Percentiles rank a stretch among this genome's conserved stretches.
These are phyloP conservation scores for Dermolepida albohirtum DNA, from an alignment of 2,888 invertebrate species.

Conservation along the genomic window DNA sequence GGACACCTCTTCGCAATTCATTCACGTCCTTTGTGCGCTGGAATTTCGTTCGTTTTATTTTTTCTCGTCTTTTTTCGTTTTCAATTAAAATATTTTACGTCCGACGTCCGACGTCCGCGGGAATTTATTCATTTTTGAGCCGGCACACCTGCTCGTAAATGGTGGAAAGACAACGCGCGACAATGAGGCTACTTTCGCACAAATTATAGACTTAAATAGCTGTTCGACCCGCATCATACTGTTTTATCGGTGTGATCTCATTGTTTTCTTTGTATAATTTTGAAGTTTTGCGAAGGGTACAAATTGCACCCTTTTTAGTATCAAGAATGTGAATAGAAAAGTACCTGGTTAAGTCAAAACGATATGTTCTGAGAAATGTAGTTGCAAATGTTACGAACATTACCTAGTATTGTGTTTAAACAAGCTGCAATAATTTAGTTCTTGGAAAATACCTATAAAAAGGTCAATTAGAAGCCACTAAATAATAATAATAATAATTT, in stretches of 20 bases:
- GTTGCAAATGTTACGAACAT: too few relatives aligned
- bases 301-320: too few relatives aligned
- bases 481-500: too few relatives aligned
- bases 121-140: conserved; percentile 24
- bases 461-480: too few relatives aligned
- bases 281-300: too few relatives aligned
- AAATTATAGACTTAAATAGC: conserved; percentile 32
- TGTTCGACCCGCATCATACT: neutral
- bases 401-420: too few relatives aligned
- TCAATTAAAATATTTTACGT: conserved; percentile 31
- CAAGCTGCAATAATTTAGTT: too few relatives aligned
- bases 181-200: conserved; percentile 26
- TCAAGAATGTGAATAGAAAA: too few relatives aligned
- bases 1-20: conserved; percentile 16
- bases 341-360: too few relatives aligned
- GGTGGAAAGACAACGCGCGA: conserved; percentile 10
- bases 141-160: conserved; percentile 35
- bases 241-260: conserved; percentile 7
- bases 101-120: conserved; percentile 11
- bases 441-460: too few relatives aligned
- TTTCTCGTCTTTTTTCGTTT: conserved; percentile 12
- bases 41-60: conserved; percentile 8
- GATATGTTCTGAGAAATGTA: too few relatives aligned
- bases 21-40: conserved; percentile 9
- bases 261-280: neutral